Base-by-base conservation (phyloP, 2,797 vertebrate species). In the Neosilurus mollespiculum region DNA sequence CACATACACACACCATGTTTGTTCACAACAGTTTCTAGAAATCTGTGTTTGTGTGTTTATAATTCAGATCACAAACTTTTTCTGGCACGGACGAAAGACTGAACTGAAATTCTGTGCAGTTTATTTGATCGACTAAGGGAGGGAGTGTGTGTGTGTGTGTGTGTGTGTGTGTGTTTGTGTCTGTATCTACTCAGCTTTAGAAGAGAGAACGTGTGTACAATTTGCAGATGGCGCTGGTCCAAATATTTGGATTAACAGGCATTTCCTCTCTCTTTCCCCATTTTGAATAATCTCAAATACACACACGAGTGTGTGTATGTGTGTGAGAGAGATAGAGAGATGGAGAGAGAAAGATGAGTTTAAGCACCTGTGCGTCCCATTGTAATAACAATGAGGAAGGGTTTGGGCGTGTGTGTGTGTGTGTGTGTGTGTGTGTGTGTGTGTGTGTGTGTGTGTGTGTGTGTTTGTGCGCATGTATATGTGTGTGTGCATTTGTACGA, bases 241-340 rank as follows among this genome's bases (percentile, higher is more conserved):
- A 79, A 79, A 79, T 79, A 53, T 66, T 30, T 79, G 64, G 78
- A 79, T 79, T 79, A 65, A 53, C 9, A 79, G 62, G 10, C 61
- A 65, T 61, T 58, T 73, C 37, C 67, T 72, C 30, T 77, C 73
- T 37, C 4, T 61, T 18, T 18, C 54, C 54, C 20, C 15, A 51
- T n/a, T 30, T 30, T 30, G 30, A 30, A 30, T 30, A 30, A 30
- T 30, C 30, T 30, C 30, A 30, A 30, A 30, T 37, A 43, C 49
- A 11, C 22, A 22, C 18, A 1, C 37, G 30, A 37, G 66, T 72
- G 51, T 54, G 53, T 34, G 16, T 22, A 9, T 22, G 26, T 34
- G 54, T 58, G 53, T 20, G 67, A 49, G 20, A 5, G 20, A 49
- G 43, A 53, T 12, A 71, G 49, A 72, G 22, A 20, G 67, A 43